phyloP scores from a whole-genome alignment of 2,113 vertebrate genomes.

The Mus spicilegus region DNA sequence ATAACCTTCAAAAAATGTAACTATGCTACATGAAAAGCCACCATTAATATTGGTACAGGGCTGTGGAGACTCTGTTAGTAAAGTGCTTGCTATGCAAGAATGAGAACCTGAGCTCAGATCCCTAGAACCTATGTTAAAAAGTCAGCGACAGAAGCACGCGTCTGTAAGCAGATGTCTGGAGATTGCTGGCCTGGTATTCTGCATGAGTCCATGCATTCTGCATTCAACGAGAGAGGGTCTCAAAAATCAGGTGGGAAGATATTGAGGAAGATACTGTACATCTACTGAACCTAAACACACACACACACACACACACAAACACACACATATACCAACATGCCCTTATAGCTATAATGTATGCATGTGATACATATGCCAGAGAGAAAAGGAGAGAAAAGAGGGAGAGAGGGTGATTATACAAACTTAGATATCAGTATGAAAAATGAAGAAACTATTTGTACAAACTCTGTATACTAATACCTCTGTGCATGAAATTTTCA shows the following conservation, averaged over 20 bases:
- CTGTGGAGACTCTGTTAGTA: neutral
- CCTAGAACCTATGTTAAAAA: neutral
- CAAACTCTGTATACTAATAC: neutral
- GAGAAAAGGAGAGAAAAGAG: neutral
- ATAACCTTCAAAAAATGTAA: slow-evolving; percentile 34
- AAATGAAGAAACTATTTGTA: neutral
- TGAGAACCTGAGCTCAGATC: neutral
- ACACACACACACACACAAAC: neutral
- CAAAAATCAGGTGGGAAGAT: neutral
- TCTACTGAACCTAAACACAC: neutral
- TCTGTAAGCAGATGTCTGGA: neutral
- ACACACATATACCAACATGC: neutral
- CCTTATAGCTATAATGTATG: neutral
- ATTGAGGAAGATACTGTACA: neutral
- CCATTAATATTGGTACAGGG: neutral
- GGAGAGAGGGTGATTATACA: neutral
- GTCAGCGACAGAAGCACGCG: neutral
- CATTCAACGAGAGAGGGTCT: neutral
- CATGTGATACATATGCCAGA: neutral
- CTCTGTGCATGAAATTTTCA: neutral
- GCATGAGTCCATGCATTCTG: too few species aligned
- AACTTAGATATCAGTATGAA: neutral
- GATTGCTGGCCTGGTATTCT: neutral
- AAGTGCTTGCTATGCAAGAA: neutral
- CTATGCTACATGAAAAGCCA: slow-evolving; percentile 24